Base-by-base conservation (phyloP, 2,797 vertebrate species). In the Acrocephalus scirpaceus region DNA sequence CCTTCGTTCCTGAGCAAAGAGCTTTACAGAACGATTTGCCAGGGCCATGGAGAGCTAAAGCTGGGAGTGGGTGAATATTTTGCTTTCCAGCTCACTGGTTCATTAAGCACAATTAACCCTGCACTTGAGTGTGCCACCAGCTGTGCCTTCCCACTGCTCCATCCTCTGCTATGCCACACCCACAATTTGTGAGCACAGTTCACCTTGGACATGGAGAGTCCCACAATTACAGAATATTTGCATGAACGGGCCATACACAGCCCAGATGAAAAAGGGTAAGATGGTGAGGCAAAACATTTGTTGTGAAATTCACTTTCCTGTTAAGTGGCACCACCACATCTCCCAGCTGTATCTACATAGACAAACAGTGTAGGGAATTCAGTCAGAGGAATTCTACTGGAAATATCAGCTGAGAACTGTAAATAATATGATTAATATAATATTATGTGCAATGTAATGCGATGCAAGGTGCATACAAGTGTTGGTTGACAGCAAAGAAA, bases 21-120 rank as follows among this genome's bases (percentile, higher is more conserved):
- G 61, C 75, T 94, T 93, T 88, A 90, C 11, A 80, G 88, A 79
- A 76, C 47, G 82, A 60, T 96, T 96, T 94, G 57, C 78, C 25
- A 27, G 44, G 36, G 25, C 47, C 74, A 44, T 10, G 12, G 89
- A 96, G 83, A 94, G 34, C 40, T 64, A 26, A 76, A 95, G 62
- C 10, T 38, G 62, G 44, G 50, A 83, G 72, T 79, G 71, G 79
- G 48, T 36, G 80, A 97, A 92, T 93, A 22, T 94, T 80, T 87
- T 90, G 36, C 36, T 95, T 96, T 97, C 40, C 26, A 65, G n/a
- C 90, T 90, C 64, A 2, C 11, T 53, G n/a, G 30, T 84, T 96
- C 66, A 77, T 96, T 94, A 95, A 72, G 66, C 50, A 17, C 61
- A 51, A 90, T 96, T 96, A 97, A 94, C 62, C 40, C 80, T 83